Percentiles rank a stretch among this genome's conserved stretches.
phyloP scores from a whole-genome alignment of 2,888 invertebrate genomes.

The Spodoptera picta region DNA sequence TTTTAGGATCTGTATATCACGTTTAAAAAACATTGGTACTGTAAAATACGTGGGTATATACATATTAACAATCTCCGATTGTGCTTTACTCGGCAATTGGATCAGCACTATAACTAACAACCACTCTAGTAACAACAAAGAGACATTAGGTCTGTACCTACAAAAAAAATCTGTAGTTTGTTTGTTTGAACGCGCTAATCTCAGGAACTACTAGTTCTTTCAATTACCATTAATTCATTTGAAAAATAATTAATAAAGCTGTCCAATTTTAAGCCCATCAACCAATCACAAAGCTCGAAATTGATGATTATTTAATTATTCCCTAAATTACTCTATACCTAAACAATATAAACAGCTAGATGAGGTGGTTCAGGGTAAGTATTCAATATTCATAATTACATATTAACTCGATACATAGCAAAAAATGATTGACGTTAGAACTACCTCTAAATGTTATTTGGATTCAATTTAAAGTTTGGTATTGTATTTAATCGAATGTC shows the following conservation, averaged over 20 bases:
- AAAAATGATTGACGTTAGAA: conserved; percentile 4
- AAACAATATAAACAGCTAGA: neutral
- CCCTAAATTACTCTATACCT: neutral
- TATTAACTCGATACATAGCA: neutral
- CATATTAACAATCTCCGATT: too few species aligned
- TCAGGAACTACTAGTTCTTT: too few species aligned
- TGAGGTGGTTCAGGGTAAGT: conserved; percentile 1
- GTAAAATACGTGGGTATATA: too few species aligned
- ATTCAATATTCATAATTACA: conserved; percentile 23
- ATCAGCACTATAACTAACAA: too few species aligned
- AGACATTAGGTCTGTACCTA: too few species aligned
- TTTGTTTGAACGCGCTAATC: too few species aligned
- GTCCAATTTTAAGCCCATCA: neutral
- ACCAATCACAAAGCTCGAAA: neutral
- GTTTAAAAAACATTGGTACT: too few species aligned
- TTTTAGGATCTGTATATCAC: too few species aligned
- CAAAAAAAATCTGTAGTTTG: too few species aligned
- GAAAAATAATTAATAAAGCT: neutral
- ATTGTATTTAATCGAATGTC: neutral
- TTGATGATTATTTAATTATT: conserved; percentile 9
- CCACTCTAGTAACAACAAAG: too few species aligned
- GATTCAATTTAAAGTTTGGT: conserved; percentile 1
- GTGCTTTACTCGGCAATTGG: too few species aligned
- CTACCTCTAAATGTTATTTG: conserved; percentile 5
- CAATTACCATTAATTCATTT: neutral